Evolutionary conservation across 2,888 invertebrate species (phyloP), one percentile per base, ranked within the genome.

Genomic region (Orchesella flavescens): DNA sequence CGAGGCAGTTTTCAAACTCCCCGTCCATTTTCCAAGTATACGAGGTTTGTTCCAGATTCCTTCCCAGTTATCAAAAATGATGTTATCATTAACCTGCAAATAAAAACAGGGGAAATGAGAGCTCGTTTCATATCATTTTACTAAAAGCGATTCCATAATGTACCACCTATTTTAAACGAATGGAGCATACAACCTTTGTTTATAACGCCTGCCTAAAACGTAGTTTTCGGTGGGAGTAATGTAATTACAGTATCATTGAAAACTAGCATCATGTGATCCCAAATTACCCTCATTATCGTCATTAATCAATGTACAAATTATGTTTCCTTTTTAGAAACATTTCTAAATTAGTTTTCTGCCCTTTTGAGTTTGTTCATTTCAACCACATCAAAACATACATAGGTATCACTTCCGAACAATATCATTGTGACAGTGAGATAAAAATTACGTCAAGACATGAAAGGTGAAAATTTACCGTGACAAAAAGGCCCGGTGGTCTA

Each of bases 401-500:
- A 75, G 68, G 24, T 59, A 72, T 65, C 23, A 63, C 34, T 34
- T 34, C 53, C 34, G 24, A 43, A 63, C 44, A 66, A 2, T 66
- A 65, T 66, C 44, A 66, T 43, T 73, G 59, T 63, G 46, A 46
- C 13, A 57, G 15, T 44, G 12, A 21, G 21, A 55, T 23, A 12
- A 17, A 55, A 55, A 23, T 55, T 46, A 72, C 24, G 24, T 34
- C 17, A 68, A 43, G 21, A 68, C 34, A 13, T 12, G 65, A 68
- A 46, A 68, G 9, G 46, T 49, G 49, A 76, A 46, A 74, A 69
- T 55, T 75, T 84, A 84, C 84, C 57, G 84, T 84, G 63, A 81
- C 80, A 53, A 81, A 84, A 23, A 84, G 71, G n/a, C 84, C 84
- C 43, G 84, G 80, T 74, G 84, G 84, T 72, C 84, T 75, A 84